Evolutionary conservation across 2,113 vertebrate species (phyloP).

Genomic region (Nestor notabilis): DNA sequence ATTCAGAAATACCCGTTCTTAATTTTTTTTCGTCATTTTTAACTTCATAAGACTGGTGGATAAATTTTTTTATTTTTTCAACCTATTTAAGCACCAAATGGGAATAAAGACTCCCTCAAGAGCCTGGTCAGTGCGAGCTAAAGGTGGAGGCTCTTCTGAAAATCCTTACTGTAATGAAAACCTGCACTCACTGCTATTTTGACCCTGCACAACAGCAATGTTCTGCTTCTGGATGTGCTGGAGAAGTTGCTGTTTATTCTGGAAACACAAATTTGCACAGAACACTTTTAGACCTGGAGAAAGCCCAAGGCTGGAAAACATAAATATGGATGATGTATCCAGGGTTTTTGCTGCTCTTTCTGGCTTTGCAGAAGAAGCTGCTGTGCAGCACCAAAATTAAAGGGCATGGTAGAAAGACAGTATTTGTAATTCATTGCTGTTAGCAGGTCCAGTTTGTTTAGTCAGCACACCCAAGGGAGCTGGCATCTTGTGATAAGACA

Average conservation of each 20-base stretch:
- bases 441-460: neutral
- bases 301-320: neutral
- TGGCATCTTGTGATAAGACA: neutral
- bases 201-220: neutral
- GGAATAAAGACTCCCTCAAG: neutral
- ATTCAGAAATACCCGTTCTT: neutral
- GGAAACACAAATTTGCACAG: neutral
- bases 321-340: constrained; percentile 20
- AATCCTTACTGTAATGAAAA: neutral
- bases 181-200: neutral
- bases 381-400: neutral
- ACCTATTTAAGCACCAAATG: neutral
- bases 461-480: neutral
- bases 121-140: neutral
- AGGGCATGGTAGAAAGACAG: neutral
- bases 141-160: neutral
- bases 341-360: neutral
- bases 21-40: neutral
- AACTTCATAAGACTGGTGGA: neutral
- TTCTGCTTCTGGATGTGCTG: neutral
- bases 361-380: neutral
- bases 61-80: neutral
- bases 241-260: neutral
- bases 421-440: neutral
- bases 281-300: neutral